Conservation (phyloP, 2,888 invertebrate species). For the Harpagoxenus sublaevis region DNA sequence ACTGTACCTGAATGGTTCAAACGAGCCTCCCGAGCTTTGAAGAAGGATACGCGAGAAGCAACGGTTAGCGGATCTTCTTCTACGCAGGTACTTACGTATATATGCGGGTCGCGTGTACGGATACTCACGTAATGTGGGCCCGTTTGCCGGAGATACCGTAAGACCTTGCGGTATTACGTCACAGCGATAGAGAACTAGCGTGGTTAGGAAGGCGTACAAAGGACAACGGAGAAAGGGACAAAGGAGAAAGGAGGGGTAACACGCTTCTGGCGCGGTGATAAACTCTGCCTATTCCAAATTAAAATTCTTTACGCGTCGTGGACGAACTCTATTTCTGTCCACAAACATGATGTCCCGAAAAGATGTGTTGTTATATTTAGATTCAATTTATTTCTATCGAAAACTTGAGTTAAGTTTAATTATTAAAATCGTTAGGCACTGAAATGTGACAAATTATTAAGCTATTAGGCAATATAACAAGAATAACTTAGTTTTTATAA, state of each 20-base stretch:
- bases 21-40: not conserved
- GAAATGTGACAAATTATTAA: conserved; percentile 6
- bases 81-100: conserved; percentile 70
- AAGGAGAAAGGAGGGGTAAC: conserved; percentile 38
- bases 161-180: conserved; percentile 83
- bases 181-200: conserved; percentile 72
- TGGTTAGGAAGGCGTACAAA: conserved; percentile 58
- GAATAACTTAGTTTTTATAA: not conserved
- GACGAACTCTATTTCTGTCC: conserved; percentile 17
- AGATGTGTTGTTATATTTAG: not conserved
- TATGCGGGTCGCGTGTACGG: conserved; percentile 75
- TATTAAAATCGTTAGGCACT: not conserved
- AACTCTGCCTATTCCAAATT: conserved; percentile 40
- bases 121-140: conserved; percentile 85
- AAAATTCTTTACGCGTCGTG: conserved; percentile 14
- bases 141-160: conserved; percentile 85
- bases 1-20: conserved; percentile 20
- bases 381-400: not conserved
- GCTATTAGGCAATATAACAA: not conserved
- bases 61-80: conserved; percentile 75
- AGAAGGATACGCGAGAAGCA: conserved; percentile 27
- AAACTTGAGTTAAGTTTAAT: conserved; percentile 1
- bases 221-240: conserved; percentile 58
- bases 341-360: not conserved
- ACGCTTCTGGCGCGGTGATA: conserved; percentile 12